Base-by-base conservation (phyloP, 2,113 vertebrate genomes). In the Xenopus borealis region DNA sequence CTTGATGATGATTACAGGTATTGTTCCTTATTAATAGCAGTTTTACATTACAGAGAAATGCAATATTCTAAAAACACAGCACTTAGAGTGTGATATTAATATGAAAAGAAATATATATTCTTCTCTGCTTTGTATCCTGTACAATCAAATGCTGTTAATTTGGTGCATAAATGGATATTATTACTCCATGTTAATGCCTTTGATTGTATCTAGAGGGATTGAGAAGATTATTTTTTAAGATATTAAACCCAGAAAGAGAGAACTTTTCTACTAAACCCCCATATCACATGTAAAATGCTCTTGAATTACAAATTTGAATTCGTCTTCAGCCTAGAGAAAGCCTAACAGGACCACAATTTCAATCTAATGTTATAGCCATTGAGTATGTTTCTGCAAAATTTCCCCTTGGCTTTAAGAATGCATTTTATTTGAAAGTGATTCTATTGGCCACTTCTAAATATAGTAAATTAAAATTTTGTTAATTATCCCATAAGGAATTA, bases 1-100 rank as follows among this genome's bases (percentile, higher is more conserved):
- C 30, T 30, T 59, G 17, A 44, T 40, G n/a, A 45, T 71, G 58
- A 71, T 71, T 71, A 71, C 58, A 18, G 19, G 57, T 45, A 71
- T 71, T 71, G 69, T 71, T 12, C 44, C 18, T 11, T 20, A 50
- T 19, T 50, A 50, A 19, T 67, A 20, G 12, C 20, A 27, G 12
- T 27, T 52, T 14, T 30, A 23, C 40, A 27, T 17, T 14, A 67
- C n/a, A 7, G 10, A 52, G 18, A 53, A 52, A 19, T 67, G 46
- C 13, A 67, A 67, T 50, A 52, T 23, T 23, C 14, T 67, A 50
- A 27, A 30, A 53, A 50, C 17, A 18, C 14, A 53, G 46, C 19
- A 55, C 7, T 55, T 55, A 16, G 16, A n/a, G 16, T n/a, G 13
- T 55, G 14, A 55, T 55, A 55, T 55, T 55, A 55, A 55, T 12